phyloP scores from a whole-genome alignment of 1,140 invertebrate genomes.

The Argopecten irradians region DNA sequence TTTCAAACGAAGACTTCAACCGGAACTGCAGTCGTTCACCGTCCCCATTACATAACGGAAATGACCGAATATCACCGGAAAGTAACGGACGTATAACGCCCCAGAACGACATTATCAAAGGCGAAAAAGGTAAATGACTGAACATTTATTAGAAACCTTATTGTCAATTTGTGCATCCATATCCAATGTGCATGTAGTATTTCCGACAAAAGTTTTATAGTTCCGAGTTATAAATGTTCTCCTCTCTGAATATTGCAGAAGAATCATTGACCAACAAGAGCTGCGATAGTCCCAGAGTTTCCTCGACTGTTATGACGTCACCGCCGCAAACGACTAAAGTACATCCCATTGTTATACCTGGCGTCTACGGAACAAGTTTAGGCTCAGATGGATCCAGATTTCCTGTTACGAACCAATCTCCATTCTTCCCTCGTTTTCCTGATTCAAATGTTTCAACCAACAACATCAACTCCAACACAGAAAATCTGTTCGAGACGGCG shows the following conservation, averaged over 20 bases:
- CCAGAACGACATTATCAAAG: conserved; percentile 25
- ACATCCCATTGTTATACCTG: neutral
- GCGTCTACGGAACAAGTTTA: neutral
- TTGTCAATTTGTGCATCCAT: neutral
- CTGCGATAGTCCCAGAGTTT: neutral
- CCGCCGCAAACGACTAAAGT: neutral
- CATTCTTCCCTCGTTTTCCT: conserved; percentile 40
- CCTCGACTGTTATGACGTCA: conserved; percentile 16
- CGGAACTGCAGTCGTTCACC: conserved; percentile 43
- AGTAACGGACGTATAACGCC: conserved; percentile 19
- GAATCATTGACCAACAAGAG: neutral
- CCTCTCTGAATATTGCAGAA: neutral
- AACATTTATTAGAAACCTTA: neutral
- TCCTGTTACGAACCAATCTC: conserved; percentile 27
- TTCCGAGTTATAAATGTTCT: neutral
- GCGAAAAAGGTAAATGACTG: conserved; percentile 29
- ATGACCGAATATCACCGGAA: neutral
- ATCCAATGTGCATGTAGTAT: neutral
- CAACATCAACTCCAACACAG: conserved; percentile 60
- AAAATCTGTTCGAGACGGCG: conserved; percentile 86
- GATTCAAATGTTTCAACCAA: neutral
- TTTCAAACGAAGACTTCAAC: conserved; percentile 3
- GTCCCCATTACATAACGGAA: conserved; percentile 31
- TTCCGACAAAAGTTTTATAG: neutral
- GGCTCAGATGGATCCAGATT: neutral